phyloP scores from a whole-genome alignment of 2,888 invertebrate species.

The Adelphocoris suturalis region DNA sequence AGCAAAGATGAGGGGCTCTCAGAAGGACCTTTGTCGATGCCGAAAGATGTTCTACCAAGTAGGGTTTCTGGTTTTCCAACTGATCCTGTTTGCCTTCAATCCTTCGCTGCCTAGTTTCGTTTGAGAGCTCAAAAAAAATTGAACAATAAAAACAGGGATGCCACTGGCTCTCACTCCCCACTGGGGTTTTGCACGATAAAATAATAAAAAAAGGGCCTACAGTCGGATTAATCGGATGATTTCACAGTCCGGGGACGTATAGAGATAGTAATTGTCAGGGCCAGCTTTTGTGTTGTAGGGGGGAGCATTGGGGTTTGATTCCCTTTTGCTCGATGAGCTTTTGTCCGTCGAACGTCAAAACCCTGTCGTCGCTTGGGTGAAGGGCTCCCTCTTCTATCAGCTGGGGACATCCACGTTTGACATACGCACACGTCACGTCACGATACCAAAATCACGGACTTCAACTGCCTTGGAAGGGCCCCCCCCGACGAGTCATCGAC shows the following conservation, averaged over 20 bases:
- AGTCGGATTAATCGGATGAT: constrained; percentile 57
- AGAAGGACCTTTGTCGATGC: neutral
- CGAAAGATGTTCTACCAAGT: neutral
- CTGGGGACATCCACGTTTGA: constrained; percentile 1
- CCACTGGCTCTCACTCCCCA: neutral
- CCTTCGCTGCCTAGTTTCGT: neutral
- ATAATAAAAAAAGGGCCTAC: constrained; percentile 21
- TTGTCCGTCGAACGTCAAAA: constrained; percentile 49
- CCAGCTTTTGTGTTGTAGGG: constrained; percentile 44
- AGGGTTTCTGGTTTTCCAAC: neutral
- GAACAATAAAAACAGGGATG: constrained; percentile 8
- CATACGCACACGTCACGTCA: constrained; percentile 44
- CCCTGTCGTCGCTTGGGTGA: constrained; percentile 40
- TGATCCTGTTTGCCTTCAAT: constrained; percentile 18
- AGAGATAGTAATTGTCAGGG: constrained; percentile 55
- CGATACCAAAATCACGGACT: neutral
- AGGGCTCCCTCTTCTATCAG: neutral
- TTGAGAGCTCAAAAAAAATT: neutral
- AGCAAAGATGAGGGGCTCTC: neutral
- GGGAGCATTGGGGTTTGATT: constrained; percentile 48
- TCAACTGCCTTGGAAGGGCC: neutral
- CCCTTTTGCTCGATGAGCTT: neutral
- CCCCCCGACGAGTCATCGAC: neutral
- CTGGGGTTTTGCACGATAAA: neutral
- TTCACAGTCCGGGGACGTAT: constrained; percentile 36